Base-by-base conservation (phyloP, 2,113 vertebrate species). In the Petroica traversi region DNA sequence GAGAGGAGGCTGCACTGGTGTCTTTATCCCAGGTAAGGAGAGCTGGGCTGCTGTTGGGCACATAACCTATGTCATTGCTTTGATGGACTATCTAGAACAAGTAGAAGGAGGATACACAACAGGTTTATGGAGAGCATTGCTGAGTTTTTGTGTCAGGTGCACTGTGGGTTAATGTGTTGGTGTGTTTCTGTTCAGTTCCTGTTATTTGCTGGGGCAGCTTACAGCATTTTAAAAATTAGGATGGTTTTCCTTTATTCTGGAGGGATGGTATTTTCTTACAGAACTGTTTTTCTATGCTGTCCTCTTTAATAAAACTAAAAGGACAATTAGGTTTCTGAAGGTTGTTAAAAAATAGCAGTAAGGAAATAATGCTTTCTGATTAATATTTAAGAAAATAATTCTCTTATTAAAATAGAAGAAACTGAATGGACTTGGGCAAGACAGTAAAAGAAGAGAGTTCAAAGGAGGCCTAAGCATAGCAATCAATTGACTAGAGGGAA, bases 391-490 rank as follows among this genome's bases (percentile, higher is more conserved):
- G 77, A 91, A 94, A 88, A 71, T 48, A 93, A 62, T 93, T 79
- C 11, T 63, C 49, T 66, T 77, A 95, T 91, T 96, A 95, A 97
- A 94, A 91, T 73, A 85, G 80, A 64, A 92, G 45, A 57, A 86
- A 58, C 79, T 75, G 73, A 88, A 59, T 33, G 31, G 67, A 59
- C 67, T 93, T 88, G n/a, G 20, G 46, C 75, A 77, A 59, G 76
- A 85, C 33, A 73, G 46, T 80, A 34, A 95, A 95, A 96, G 82
- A 87, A 79, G 68, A 80, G 66, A 89, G 74, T 92, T 95, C 77
- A 95, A 84, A 93, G 81, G 80, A 94, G 72, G 36, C 64, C n/a
- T 74, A 43, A 89, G 57, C 64, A 78, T 66, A 81, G 52, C 88
- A 93, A 68, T 94, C 63, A 69, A 46, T 73, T 57, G 61, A 66